Base-by-base conservation (phyloP, 2,113 vertebrate genomes). In the Octodon degus region DNA sequence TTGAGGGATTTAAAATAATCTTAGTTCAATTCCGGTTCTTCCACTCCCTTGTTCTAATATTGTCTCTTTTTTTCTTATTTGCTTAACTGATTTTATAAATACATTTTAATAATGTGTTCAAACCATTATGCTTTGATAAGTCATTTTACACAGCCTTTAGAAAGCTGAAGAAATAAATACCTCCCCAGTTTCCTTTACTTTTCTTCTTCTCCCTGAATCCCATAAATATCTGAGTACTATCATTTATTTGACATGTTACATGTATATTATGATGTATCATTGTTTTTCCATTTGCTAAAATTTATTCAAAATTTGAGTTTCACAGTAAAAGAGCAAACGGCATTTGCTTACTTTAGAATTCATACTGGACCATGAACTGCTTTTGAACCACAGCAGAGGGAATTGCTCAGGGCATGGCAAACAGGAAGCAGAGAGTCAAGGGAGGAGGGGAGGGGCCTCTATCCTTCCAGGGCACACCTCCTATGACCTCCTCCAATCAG, bases 241-340 rank as follows among this genome's bases (percentile, higher is more conserved):
- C 60, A 30, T 60, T 80, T 50, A 17, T 62, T 53, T 85, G 55
- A 14, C 30, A n/a, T 62, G 34, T 79, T n/a, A 20, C 24, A 55
- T 90, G 60, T 77, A 55, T 50, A 27, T 63, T 77, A 25, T 93
- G n/a, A 63, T 93, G 17, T 20, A 24, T 55, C 82, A 55, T 16
- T 72, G 13, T 37, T 17, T 83, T 91, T 65, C 24, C 58, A 0
- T 85, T 47, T 80, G 37, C 37, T 89, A 19, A n/a, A 43, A 2
- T 79, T 79, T 84, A 93, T 40, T 92, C 67, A 93, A 93, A 93
- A n/a, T 72, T 87, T 65, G 87, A 88, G 43, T 47, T 55, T 50
- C 47, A 50, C 43, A 37, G 76, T 24, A 83, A 70, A 90, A 90
- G 65, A 79, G 16, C 43, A 63, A 87, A 47, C 20, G 70, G 43